Evolutionary conservation across 2,113 vertebrate genomes (phyloP).

Genomic region (Myotis yumanensis): DNA sequence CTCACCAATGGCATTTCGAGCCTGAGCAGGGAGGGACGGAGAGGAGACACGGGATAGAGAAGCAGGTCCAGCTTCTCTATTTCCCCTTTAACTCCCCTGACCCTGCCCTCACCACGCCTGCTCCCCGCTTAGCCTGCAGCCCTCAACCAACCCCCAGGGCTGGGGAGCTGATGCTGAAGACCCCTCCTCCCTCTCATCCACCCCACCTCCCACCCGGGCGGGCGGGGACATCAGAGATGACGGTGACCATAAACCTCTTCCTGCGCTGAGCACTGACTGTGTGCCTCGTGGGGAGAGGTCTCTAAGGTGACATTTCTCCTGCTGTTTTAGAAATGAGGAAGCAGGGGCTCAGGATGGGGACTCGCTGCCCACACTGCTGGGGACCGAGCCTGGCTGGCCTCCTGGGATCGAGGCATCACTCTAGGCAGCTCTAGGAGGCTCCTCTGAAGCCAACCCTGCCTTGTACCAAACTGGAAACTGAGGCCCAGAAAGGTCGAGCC

Average conservation of each 20-base stretch:
- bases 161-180: background rate
- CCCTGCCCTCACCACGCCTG: background rate
- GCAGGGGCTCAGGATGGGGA: background rate
- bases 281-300: background rate
- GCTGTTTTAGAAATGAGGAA: background rate
- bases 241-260: background rate
- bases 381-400: background rate
- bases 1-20: conserved; percentile 45
- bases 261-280: fast-evolving
- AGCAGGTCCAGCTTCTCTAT: fast-evolving
- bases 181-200: too few species aligned
- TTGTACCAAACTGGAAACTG: background rate
- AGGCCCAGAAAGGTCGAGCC: background rate
- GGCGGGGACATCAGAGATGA: fast-evolving
- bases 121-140: background rate
- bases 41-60: background rate
- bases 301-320: background rate
- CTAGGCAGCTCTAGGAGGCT: background rate
- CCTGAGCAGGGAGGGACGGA: conserved; percentile 59
- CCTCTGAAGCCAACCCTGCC: background rate
- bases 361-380: background rate
- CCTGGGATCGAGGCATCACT: fast-evolving
- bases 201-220: background rate
- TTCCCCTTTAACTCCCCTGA: background rate
- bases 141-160: background rate